A percentile compares a stretch with the other conserved stretches of the same genome.
Conservation (phyloP, 2,113 vertebrate species). For the Brachyhypopomus occidentalis region DNA sequence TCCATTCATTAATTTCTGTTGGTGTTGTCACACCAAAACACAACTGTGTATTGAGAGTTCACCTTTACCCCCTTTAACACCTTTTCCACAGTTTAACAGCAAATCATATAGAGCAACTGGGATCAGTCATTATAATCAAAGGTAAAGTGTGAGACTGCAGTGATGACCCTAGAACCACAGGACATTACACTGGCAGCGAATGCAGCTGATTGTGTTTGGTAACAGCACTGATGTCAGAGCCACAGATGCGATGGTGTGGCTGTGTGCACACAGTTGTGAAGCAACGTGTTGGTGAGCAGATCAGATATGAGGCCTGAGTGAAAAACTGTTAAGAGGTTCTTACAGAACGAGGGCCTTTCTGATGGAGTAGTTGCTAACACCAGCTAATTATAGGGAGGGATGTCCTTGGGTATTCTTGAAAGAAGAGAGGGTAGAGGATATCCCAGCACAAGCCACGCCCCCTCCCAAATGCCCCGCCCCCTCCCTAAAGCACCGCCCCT, state of each 20-base stretch:
- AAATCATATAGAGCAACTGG: too few relatives aligned
- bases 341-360: constrained; percentile 41
- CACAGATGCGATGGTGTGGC: constrained; percentile 10
- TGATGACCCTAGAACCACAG: not conserved
- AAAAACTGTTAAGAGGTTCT: constrained; percentile 38
- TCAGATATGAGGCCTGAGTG: constrained; percentile 45
- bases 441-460: constrained; percentile 39
- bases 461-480: not conserved
- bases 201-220: constrained; percentile 12
- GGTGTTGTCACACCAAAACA: too few relatives aligned
- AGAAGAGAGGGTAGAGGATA: constrained; percentile 45
- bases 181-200: not conserved
- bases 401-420: constrained; percentile 56
- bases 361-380: constrained; percentile 39
- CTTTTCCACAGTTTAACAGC: too few relatives aligned
- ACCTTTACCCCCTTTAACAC: too few relatives aligned
- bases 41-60: too few relatives aligned
- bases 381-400: constrained; percentile 50
- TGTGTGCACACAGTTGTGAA: not conserved
- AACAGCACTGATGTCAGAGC: constrained; percentile 13
- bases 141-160: too few relatives aligned
- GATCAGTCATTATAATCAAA: too few relatives aligned
- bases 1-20: constrained; percentile 33
- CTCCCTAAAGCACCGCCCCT: not conserved
- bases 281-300: constrained; percentile 21